Percentiles rank a stretch among this genome's conserved stretches.
phyloP scores from a whole-genome alignment of 2,797 vertebrate genomes.

The Lithobates pipiens region DNA sequence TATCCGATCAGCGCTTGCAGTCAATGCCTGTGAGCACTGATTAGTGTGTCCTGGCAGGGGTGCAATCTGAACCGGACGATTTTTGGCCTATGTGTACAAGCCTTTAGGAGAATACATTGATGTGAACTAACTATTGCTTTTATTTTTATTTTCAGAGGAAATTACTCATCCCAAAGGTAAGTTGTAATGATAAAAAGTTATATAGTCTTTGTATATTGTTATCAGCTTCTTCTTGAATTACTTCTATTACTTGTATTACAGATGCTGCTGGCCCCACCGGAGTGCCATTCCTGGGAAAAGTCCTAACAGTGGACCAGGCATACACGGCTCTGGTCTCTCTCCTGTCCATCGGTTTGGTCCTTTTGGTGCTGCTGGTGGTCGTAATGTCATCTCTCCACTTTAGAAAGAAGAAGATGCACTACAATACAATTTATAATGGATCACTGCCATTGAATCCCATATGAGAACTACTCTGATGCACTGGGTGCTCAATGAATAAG shows the following conservation, averaged over 20 bases:
- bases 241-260: conserved; percentile 9
- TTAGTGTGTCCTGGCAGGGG: too few relatives aligned
- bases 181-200: background rate
- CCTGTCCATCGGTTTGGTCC: conserved; percentile 69
- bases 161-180: background rate
- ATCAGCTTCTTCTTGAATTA: background rate
- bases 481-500: background rate
- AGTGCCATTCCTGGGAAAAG: conserved; percentile 69
- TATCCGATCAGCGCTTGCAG: too few relatives aligned
- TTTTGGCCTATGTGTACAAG: too few relatives aligned
- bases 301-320: conserved; percentile 68
- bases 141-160: conserved; percentile 8
- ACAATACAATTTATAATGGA: conserved; percentile 70
- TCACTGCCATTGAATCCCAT: conserved; percentile 67
- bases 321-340: conserved; percentile 68
- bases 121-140: background rate
- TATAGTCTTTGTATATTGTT: background rate
- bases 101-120: background rate
- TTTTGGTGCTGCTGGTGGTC: conserved; percentile 65
- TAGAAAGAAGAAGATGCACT: conserved; percentile 66
- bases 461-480: conserved; percentile 59
- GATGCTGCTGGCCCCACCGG: conserved; percentile 8
- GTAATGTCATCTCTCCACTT: conserved; percentile 64
- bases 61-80: too few relatives aligned
- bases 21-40: too few relatives aligned